Base-by-base conservation (phyloP, 2,888 invertebrate species). In the Minunthozetes semirufus region DNA sequence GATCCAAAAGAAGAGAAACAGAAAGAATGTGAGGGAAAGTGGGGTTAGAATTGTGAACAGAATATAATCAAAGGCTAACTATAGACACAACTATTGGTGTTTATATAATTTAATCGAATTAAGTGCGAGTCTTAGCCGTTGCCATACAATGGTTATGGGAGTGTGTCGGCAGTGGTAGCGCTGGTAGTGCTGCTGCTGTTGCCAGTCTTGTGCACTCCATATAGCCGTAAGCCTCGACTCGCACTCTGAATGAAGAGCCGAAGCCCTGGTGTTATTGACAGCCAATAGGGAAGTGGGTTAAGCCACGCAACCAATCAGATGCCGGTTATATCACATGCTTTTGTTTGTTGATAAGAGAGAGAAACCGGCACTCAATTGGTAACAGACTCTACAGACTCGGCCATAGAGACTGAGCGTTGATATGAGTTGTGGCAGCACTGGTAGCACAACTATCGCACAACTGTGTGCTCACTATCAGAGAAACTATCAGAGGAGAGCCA, bases 311-410 rank as follows among this genome's bases (percentile, higher is more conserved):
- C 56, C 56, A 56, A 56, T 56, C 56, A 56, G 56, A 25, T 56
- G 56, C 25, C 22, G 11, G 56, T 56, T 22, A 25, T 25, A 25
- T 56, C 56, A 56, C 56, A 25, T 56, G 56, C 56, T 56, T 56
- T 56, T 25, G 56, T 56, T 56, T 56, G 56, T 56, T 56, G 56
- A 56, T 56, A 56, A 56, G 56, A 56, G 56, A 19, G 56, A 56
- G 56, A 56, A 50, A 50, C 50, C 19, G 19, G 19, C 50, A 50
- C 50, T 50, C 42, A 42, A 42, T 42, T 42, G 42, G 42, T 13
- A 42, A 42, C 8, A 42, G 42, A 19, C 1, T 17, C 50, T 9
- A 42, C 8, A 42, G 42, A 19, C 1, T 17, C 50, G 50, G 50
- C 19, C 19, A 50, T 19, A 25, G 22, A 22, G 56, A 56, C 56